Evolutionary conservation across 2,888 invertebrate species (phyloP).

Genomic region (Oligia strigilis): DNA sequence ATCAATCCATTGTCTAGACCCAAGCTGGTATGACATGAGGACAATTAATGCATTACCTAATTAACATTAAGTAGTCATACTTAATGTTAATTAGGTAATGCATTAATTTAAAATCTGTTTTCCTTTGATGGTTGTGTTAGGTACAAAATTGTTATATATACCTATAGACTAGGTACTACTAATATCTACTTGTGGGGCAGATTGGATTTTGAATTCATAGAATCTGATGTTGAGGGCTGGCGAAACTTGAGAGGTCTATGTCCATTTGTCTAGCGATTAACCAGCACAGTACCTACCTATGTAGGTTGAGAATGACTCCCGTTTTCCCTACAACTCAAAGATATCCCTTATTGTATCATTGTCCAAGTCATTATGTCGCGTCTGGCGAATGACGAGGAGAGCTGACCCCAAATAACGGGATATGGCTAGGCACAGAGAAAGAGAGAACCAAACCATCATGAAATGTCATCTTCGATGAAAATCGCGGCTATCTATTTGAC

Average conservation of each 20-base stretch:
- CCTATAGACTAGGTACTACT: background rate
- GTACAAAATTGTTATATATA: background rate
- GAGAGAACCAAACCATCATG: background rate
- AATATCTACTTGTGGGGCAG: background rate
- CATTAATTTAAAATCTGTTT: background rate
- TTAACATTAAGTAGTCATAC: too few relatives aligned
- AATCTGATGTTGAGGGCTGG: background rate
- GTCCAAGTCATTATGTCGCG: background rate
- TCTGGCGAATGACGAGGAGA: too few relatives aligned
- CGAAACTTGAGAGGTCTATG: background rate
- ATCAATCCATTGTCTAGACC: slow-evolving; percentile 18
- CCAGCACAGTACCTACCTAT: background rate
- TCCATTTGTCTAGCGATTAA: too few relatives aligned
- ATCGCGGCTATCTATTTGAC: background rate
- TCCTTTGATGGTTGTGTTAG: background rate
- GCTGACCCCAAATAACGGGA: too few relatives aligned
- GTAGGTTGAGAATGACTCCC: background rate
- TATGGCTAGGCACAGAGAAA: too few relatives aligned
- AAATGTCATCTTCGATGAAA: background rate
- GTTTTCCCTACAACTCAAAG: background rate
- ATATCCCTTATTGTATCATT: background rate
- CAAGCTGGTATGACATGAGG: background rate
- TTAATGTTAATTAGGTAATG: too few relatives aligned
- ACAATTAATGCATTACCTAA: slow-evolving; percentile 32
- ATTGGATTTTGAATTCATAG: background rate